These are phyloP conservation scores for Graptemys geographica DNA, from an alignment of 2,797 vertebrate species.

Conservation along the genomic window DNA sequence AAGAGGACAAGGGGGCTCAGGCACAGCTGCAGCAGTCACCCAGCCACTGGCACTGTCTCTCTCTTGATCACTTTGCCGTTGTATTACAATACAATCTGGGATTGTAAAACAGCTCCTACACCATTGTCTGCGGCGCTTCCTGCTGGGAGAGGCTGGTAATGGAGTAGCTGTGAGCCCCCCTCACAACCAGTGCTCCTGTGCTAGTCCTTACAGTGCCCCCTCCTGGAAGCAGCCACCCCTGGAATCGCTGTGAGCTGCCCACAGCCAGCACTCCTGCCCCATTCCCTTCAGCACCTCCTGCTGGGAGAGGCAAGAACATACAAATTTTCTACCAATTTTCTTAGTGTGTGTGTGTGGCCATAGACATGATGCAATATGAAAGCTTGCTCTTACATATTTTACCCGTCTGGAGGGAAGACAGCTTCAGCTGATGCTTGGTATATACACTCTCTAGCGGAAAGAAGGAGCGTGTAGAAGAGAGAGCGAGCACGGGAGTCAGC, in stretches of 20 bases:
- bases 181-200: not conserved
- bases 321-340: not conserved
- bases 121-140: not conserved
- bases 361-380: slow-evolving; percentile 6
- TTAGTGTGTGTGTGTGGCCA: not conserved
- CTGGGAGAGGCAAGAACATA: not conserved
- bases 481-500: slow-evolving; percentile 39
- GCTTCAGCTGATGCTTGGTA: slow-evolving; percentile 9
- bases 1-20: not conserved
- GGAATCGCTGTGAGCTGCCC: not conserved
- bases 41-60: not conserved
- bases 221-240: not conserved
- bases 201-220: not conserved
- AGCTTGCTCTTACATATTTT: not conserved
- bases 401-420: not conserved
- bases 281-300: not conserved
- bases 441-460: slow-evolving; percentile 10
- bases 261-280: not conserved
- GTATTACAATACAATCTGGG: not conserved
- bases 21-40: not conserved
- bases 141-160: not conserved
- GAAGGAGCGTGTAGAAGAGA: slow-evolving; percentile 1
- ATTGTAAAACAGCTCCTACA: not conserved
- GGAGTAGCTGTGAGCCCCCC: not conserved
- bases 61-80: not conserved